phyloP scores from a whole-genome alignment of 1,140 invertebrate species.

The Charaxes varanes region DNA sequence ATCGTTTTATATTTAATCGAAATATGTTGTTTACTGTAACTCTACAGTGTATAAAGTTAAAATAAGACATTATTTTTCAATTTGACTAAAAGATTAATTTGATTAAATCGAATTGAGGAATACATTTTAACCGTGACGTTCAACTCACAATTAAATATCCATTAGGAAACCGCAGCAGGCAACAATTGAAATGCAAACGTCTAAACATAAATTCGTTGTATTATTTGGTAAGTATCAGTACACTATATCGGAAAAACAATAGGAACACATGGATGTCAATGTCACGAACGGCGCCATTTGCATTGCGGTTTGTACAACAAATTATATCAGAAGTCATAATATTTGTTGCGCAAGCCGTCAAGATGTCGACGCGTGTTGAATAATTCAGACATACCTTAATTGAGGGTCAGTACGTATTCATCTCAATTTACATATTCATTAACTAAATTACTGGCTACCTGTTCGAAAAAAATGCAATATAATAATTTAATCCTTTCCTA shows the following conservation, averaged over 20 bases:
- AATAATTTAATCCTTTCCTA: too few relatives aligned
- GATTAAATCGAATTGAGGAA: too few relatives aligned
- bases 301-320: constrained; percentile 12
- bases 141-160: too few relatives aligned
- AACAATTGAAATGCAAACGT: neutral
- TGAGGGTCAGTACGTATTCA: constrained; percentile 13
- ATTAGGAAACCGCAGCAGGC: neutral
- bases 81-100: too few relatives aligned
- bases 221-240: too few relatives aligned
- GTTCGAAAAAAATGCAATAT: too few relatives aligned
- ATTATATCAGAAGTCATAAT: constrained; percentile 14
- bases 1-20: too few relatives aligned
- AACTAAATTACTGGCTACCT: constrained; percentile 2
- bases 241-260: constrained; percentile 12
- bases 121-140: too few relatives aligned
- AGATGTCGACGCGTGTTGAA: constrained; percentile 7
- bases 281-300: constrained; percentile 7
- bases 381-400: constrained; percentile 10
- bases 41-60: too few relatives aligned
- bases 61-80: too few relatives aligned
- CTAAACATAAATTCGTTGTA: too few relatives aligned
- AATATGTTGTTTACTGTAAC: too few relatives aligned
- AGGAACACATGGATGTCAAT: constrained; percentile 11
- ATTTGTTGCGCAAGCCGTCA: constrained; percentile 13
- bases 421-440: constrained; percentile 10